phyloP scores from a whole-genome alignment of 37 sponge, comb jelly and placozoan species.

The Geodia barretti region DNA sequence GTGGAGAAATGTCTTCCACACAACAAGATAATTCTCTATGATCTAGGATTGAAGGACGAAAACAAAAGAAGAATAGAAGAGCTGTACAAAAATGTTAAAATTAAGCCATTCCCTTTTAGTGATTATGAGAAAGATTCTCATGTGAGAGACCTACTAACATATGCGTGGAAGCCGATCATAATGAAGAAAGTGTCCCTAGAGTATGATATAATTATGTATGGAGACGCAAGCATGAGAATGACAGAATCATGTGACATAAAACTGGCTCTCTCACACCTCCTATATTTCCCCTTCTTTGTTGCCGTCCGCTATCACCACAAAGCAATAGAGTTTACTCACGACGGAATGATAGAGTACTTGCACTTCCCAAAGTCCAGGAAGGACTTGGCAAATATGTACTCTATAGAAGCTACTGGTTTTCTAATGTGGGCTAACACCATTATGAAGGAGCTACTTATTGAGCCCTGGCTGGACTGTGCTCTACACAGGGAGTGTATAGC shows the following conservation, averaged over 20 bases:
- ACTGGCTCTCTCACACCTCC: conserved; percentile 1
- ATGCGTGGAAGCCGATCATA: conserved; percentile 26
- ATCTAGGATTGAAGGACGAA: no score
- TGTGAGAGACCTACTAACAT: neutral
- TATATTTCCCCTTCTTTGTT: conserved; percentile 5
- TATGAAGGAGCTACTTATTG: neutral
- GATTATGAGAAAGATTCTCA: conserved; percentile 8
- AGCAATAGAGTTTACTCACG: no score
- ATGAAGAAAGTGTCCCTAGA: conserved; percentile 1
- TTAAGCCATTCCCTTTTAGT: conserved; percentile 23
- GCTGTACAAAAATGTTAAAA: no score
- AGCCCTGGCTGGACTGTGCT: neutral
- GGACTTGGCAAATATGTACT: neutral
- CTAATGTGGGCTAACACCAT: neutral
- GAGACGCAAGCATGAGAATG: conserved; percentile 37
- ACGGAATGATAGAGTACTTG: conserved; percentile 19
- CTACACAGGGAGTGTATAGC: neutral
- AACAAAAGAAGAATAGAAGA: no score
- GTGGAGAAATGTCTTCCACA: no score
- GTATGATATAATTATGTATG: conserved; percentile 32
- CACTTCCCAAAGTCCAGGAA: conserved; percentile 7
- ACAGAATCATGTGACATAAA: neutral
- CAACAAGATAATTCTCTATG: no score
- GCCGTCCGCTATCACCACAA: no score
- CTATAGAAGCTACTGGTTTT: neutral